Conservation (phyloP, 2,888 invertebrate genomes). For the Pseudeuparius sepicola region DNA sequence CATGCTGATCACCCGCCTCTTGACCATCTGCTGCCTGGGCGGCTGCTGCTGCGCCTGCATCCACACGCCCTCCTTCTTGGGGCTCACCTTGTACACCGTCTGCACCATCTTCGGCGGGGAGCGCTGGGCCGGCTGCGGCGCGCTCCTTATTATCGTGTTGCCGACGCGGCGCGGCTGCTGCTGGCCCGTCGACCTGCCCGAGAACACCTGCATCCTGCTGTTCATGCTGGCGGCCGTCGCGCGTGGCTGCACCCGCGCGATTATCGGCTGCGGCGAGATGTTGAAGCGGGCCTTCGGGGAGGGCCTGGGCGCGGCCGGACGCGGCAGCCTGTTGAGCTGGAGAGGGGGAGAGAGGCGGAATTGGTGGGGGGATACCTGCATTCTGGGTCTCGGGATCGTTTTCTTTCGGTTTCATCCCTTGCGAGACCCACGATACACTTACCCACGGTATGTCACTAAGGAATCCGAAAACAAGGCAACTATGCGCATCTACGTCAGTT, state of each 20-base stretch:
- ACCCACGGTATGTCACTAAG: too few relatives aligned
- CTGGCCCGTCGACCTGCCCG: conserved; percentile 25
- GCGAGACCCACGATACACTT: too few relatives aligned
- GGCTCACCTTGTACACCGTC: not conserved
- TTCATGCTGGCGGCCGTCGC: conserved; percentile 5
- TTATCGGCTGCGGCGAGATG: conserved; percentile 14
- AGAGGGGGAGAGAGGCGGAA: not conserved
- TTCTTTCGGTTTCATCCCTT: too few relatives aligned
- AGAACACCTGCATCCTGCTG: not conserved
- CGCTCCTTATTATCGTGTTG: not conserved
- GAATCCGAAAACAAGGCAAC: too few relatives aligned
- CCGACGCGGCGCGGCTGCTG: conserved; percentile 32
- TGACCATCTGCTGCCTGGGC: conserved; percentile 9
- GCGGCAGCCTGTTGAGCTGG: not conserved
- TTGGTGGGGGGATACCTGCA: not conserved
- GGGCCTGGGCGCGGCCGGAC: not conserved
- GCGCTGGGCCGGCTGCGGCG: not conserved
- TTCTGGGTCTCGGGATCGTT: too few relatives aligned
- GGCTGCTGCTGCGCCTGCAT: not conserved
- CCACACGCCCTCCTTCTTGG: not conserved
- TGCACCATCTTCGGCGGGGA: not conserved
- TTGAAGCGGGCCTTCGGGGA: conserved; percentile 3
- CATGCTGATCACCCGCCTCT: conserved; percentile 28
- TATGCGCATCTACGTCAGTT: too few relatives aligned
- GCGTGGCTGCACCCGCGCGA: too few relatives aligned